Evolutionary conservation across 2,113 vertebrate species (phyloP).

Genomic region (Phylloscopus trochilus): DNA sequence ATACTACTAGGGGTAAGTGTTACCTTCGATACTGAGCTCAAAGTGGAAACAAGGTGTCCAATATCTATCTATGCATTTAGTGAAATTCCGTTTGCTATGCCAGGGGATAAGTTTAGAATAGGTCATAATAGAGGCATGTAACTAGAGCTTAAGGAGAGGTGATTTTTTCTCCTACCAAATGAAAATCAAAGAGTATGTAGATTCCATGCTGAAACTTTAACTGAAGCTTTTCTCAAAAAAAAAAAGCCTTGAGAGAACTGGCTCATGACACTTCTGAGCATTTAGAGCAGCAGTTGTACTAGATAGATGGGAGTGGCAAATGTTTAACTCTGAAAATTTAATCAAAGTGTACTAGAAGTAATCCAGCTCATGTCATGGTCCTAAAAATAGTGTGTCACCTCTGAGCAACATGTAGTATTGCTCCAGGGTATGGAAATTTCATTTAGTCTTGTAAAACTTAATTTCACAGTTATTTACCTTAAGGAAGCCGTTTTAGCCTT

Average conservation of each 20-base stretch:
- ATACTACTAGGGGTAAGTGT: constrained; percentile 40
- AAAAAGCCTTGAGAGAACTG: not conserved
- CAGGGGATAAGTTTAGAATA: constrained; percentile 68
- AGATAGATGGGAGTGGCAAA: not conserved
- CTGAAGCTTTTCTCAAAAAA: not conserved
- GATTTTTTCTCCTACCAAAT: constrained; percentile 38
- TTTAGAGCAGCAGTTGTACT: not conserved
- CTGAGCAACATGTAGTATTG: not conserved
- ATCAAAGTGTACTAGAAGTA: constrained; percentile 36
- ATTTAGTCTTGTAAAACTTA: not conserved
- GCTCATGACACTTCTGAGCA: not conserved
- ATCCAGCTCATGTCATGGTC: not conserved
- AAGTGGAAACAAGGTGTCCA: constrained; percentile 72
- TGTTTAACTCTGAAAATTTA: constrained; percentile 3
- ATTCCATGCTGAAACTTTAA: not conserved
- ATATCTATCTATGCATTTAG: constrained; percentile 70
- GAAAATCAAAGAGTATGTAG: not conserved
- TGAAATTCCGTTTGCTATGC: constrained; percentile 63
- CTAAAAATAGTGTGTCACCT: constrained; percentile 44
- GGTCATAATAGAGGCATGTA: constrained; percentile 62
- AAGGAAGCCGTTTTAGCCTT: not conserved
- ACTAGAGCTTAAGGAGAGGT: constrained; percentile 55
- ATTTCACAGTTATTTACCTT: not conserved
- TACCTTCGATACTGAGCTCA: constrained; percentile 61
- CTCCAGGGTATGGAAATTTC: not conserved